Conservation (phyloP, 2,113 vertebrate species). For the Tympanuchus pallidicinctus region DNA sequence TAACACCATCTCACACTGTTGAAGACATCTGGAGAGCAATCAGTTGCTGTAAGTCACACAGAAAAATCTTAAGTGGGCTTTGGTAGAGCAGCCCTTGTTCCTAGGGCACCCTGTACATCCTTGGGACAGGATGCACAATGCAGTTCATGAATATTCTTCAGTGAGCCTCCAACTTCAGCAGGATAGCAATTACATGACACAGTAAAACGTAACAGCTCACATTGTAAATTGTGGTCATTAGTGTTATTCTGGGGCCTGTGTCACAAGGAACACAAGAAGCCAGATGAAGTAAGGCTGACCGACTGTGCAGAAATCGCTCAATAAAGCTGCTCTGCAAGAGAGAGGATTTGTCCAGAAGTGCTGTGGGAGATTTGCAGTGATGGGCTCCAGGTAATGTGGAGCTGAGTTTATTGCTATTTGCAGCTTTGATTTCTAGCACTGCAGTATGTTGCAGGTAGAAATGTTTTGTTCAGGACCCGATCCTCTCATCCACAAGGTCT, state of each 20-base stretch:
- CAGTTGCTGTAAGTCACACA: neutral
- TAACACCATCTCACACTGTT: neutral
- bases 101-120: neutral
- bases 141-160: neutral
- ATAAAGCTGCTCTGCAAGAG: neutral
- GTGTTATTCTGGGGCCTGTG: neutral
- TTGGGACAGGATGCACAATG: neutral
- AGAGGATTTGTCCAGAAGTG: neutral
- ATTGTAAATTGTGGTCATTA: neutral
- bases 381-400: neutral
- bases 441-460: slow-evolving; percentile 12
- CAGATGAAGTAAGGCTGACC: neutral
- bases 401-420: neutral
- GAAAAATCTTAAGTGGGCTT: neutral
- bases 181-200: neutral
- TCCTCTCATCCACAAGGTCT: neutral
- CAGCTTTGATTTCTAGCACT: slow-evolving; percentile 46
- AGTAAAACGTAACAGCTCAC: neutral
- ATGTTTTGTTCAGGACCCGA: neutral
- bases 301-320: neutral
- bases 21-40: neutral
- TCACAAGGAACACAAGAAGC: neutral
- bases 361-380: neutral
- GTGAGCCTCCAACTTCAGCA: neutral
- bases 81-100: neutral